Percentiles rank a stretch among this genome's conserved stretches.
Conservation (phyloP, 2,113 vertebrate species). For the Lonchura striata region DNA sequence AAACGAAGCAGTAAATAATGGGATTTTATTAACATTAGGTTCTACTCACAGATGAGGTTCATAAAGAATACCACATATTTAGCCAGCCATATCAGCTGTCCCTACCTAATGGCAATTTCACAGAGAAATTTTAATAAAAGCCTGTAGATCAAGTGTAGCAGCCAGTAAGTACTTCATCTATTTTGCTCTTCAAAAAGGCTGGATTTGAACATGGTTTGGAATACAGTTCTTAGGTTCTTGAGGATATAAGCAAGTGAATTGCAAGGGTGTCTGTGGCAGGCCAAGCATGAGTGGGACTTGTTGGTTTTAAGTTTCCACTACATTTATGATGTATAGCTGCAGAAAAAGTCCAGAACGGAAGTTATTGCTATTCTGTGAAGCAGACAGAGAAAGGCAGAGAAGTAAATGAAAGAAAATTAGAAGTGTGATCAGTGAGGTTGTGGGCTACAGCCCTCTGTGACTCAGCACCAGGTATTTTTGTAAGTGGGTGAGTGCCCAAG, state of each 20-base stretch:
- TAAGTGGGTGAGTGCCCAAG: constrained; percentile 56
- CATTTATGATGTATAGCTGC: neutral
- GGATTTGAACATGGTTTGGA: neutral
- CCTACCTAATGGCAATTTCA: neutral
- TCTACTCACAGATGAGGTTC: neutral
- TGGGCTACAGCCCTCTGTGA: neutral
- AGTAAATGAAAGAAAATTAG: constrained; percentile 4
- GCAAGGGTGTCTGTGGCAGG: neutral
- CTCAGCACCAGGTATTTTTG: constrained; percentile 41
- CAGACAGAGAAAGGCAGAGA: neutral
- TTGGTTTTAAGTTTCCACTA: neutral
- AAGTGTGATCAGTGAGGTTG: neutral
- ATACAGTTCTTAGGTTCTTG: neutral
- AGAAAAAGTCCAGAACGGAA: neutral
- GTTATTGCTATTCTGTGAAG: neutral
- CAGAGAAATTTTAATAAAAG: constrained; percentile 5
- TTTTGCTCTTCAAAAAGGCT: neutral
- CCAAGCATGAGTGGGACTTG: neutral
- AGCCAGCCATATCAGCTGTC: neutral
- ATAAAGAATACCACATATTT: neutral
- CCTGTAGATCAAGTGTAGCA: neutral
- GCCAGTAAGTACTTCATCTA: neutral
- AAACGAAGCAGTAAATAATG: neutral
- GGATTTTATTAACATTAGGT: neutral
- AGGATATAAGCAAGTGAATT: neutral